Conservation (phyloP, 2,113 vertebrate genomes). For the Oostethus manadensis region DNA sequence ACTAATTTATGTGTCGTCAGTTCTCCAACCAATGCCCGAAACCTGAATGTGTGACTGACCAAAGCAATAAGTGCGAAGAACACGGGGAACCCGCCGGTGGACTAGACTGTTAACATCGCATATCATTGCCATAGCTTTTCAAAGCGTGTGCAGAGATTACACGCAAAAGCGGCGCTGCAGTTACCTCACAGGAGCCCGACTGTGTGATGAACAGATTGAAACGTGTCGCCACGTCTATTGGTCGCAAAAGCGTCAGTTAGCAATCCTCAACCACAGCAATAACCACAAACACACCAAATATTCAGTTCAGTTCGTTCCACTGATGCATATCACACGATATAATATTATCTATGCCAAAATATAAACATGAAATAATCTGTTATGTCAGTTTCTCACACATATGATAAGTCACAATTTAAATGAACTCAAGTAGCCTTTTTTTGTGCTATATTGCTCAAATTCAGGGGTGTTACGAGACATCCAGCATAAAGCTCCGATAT, state of each 20-base stretch:
- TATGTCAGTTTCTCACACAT: too few species aligned
- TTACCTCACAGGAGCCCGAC: constrained; percentile 53
- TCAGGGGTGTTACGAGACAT: too few species aligned
- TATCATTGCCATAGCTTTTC: constrained; percentile 28
- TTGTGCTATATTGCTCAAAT: neutral
- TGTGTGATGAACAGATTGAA: constrained; percentile 16
- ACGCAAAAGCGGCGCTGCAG: constrained; percentile 32
- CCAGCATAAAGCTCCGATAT: too few species aligned
- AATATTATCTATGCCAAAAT: neutral
- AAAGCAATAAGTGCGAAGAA: constrained; percentile 56
- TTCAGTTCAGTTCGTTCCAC: neutral
- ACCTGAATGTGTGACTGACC: constrained; percentile 48
- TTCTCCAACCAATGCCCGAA: constrained; percentile 25
- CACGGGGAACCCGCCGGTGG: constrained; percentile 19
- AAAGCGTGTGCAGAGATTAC: neutral
- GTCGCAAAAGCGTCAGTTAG: constrained; percentile 1
- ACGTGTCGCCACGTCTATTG: constrained; percentile 7
- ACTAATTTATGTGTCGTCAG: constrained; percentile 10
- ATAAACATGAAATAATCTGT: neutral
- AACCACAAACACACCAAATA: constrained; percentile 25
- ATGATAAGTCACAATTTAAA: constrained; percentile 5
- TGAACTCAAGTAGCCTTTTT: neutral
- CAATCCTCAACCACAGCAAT: constrained; percentile 33
- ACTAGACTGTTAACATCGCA: constrained; percentile 54
- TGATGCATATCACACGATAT: constrained; percentile 13